Conservation (phyloP, 2,113 vertebrate genomes). For the Elachura formosa region DNA sequence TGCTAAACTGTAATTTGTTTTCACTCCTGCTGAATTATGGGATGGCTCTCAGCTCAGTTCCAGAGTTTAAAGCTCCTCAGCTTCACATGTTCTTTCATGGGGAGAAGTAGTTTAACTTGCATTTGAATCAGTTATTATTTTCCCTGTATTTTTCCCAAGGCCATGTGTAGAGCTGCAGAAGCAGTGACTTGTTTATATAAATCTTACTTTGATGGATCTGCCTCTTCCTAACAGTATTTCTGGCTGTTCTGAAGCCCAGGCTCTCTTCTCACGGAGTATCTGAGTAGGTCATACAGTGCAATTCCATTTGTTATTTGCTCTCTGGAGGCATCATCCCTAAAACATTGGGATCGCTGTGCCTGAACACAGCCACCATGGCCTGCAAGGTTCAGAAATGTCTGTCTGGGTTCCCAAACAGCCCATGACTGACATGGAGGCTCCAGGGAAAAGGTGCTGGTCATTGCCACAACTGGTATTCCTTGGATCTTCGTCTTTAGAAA, state of each 20-base stretch:
- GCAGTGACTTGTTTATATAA: background rate
- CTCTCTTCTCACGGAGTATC: background rate
- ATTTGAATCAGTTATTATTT: slow-evolving; percentile 5
- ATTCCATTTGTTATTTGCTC: background rate
- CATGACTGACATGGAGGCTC: background rate
- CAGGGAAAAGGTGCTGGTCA: background rate
- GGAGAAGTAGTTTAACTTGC: background rate
- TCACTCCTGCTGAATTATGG: background rate
- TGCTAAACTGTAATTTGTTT: background rate
- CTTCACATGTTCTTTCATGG: background rate
- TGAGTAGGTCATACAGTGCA: background rate
- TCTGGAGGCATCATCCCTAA: background rate
- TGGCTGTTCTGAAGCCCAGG: background rate
- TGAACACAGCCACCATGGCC: background rate
- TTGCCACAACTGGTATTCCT: background rate
- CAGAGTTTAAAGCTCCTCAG: background rate
- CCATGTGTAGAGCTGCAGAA: background rate
- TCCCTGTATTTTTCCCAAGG: background rate
- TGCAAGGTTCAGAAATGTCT: background rate
- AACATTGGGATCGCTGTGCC: background rate
- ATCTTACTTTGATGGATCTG: background rate
- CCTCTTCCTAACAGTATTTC: background rate
- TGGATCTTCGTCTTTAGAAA: background rate
- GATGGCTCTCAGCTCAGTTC: background rate
- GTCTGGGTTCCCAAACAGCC: background rate